Conservation (phyloP, 2,888 invertebrate species). For the Megaustenia siamemsis region DNA sequence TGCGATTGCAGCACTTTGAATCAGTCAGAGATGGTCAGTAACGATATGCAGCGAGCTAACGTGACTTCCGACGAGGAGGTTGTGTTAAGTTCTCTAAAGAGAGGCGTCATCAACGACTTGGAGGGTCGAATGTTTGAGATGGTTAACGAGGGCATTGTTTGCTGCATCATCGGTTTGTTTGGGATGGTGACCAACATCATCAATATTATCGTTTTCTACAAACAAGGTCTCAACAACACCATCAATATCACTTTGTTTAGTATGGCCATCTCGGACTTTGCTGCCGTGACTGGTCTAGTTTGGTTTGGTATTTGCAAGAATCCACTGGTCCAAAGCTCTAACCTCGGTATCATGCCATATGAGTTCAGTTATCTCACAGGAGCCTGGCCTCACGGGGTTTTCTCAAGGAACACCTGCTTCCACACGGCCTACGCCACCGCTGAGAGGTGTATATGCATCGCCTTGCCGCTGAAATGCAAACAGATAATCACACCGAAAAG, state of each 20-base stretch:
- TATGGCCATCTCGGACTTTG: constrained; percentile 13
- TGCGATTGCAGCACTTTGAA: too few species aligned
- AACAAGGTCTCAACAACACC: too few species aligned
- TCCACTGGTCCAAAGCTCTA: neutral
- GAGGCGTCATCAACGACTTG: too few species aligned
- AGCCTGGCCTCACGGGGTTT: constrained; percentile 14
- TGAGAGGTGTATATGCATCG: constrained; percentile 16
- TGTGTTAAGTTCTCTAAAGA: too few species aligned
- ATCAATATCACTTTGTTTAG: constrained; percentile 14
- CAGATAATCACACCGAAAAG: constrained; percentile 6
- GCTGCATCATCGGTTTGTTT: too few species aligned
- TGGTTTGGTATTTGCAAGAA: constrained; percentile 38
- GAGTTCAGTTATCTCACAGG: constrained; percentile 27
- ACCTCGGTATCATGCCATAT: neutral
- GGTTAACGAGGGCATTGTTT: too few species aligned
- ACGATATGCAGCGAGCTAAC: too few species aligned
- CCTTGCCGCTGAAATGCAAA: constrained; percentile 15
- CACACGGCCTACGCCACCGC: constrained; percentile 16
- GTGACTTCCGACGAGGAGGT: too few species aligned
- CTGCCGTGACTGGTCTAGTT: neutral
- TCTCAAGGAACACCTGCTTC: constrained; percentile 28
- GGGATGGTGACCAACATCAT: too few species aligned
- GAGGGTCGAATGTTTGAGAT: too few species aligned
- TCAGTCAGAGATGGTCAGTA: too few species aligned
- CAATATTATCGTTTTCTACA: too few species aligned